Percentiles rank a stretch among this genome's conserved stretches.
Evolutionary conservation across 2,888 invertebrate species (phyloP).

Genomic region (Conus canariensis): DNA sequence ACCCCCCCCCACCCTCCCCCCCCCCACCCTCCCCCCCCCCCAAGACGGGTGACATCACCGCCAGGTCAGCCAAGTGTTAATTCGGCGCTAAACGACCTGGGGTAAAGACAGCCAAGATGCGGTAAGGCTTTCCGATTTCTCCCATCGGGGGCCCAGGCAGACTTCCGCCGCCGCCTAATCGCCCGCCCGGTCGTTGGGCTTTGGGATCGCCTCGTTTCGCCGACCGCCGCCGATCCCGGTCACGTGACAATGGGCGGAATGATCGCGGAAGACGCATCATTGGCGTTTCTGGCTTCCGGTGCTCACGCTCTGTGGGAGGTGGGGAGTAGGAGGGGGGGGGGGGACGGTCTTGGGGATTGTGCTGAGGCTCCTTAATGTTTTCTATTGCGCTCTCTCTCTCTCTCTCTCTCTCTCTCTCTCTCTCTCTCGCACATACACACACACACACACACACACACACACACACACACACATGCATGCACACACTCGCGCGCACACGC

Average conservation of each 20-base stretch:
- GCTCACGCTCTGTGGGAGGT: neutral
- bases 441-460: neutral
- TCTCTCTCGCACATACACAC: neutral
- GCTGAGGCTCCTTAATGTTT: slow-evolving; percentile 19
- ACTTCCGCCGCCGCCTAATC: slow-evolving; percentile 19
- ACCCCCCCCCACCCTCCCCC: neutral
- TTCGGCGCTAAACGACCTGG: slow-evolving; percentile 32
- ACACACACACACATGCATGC: neutral
- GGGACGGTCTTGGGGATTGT: neutral
- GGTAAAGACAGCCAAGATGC: neutral
- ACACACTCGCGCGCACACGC: too few relatives aligned
- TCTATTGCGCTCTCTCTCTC: neutral
- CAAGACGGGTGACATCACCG: neutral
- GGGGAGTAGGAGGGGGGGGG: too few relatives aligned
- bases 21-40: neutral
- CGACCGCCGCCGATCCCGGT: neutral
- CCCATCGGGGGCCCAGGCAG: neutral
- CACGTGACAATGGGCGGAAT: slow-evolving; percentile 32
- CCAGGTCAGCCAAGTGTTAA: slow-evolving; percentile 3
- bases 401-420: neutral
- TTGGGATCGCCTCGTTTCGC: neutral
- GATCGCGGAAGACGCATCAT: slow-evolving; percentile 33
- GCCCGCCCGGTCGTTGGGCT: neutral
- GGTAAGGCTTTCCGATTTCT: slow-evolving; percentile 23
- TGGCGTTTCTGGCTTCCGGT: slow-evolving; percentile 19